These are phyloP conservation scores for Heterodera filipjevi DNA, from an alignment of 2,888 invertebrate genomes.

Conservation along the genomic window DNA sequence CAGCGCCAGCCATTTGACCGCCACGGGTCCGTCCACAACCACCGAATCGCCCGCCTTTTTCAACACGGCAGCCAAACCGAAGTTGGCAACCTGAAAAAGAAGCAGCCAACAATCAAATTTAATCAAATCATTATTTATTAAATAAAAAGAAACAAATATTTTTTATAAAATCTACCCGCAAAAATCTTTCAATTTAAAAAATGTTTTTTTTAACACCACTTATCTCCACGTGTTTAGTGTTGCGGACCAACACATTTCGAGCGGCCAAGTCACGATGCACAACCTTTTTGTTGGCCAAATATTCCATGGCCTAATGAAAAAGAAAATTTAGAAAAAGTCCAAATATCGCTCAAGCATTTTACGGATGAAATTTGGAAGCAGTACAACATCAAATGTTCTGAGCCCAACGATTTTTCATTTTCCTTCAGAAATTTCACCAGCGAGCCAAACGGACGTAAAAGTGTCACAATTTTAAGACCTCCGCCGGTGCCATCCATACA, in stretches of 20 bases:
- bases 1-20: constrained; percentile 81
- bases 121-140: too few species aligned
- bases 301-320: constrained; percentile 79
- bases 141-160: neutral
- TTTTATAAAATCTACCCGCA: too few species aligned
- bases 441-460: constrained; percentile 94
- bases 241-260: constrained; percentile 80
- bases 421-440: constrained; percentile 89
- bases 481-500: constrained; percentile 58
- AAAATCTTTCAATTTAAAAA: constrained; percentile 27
- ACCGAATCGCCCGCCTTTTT: constrained; percentile 93
- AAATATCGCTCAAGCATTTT: too few species aligned
- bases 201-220: neutral
- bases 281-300: constrained; percentile 87
- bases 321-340: neutral
- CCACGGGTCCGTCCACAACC: constrained; percentile 39
- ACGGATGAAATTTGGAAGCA: constrained; percentile 88
- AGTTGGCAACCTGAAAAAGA: constrained; percentile 76
- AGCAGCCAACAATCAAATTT: too few species aligned
- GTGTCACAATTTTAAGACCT: constrained; percentile 75
- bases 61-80: constrained; percentile 91
- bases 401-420: constrained; percentile 88
- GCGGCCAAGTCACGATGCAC: constrained; percentile 93
- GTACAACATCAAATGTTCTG: constrained; percentile 86
- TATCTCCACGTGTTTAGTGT: constrained; percentile 55